These are phyloP conservation scores for Petrolisthes cinctipes DNA, from an alignment of 2,888 invertebrate species.

Conservation along the genomic window DNA sequence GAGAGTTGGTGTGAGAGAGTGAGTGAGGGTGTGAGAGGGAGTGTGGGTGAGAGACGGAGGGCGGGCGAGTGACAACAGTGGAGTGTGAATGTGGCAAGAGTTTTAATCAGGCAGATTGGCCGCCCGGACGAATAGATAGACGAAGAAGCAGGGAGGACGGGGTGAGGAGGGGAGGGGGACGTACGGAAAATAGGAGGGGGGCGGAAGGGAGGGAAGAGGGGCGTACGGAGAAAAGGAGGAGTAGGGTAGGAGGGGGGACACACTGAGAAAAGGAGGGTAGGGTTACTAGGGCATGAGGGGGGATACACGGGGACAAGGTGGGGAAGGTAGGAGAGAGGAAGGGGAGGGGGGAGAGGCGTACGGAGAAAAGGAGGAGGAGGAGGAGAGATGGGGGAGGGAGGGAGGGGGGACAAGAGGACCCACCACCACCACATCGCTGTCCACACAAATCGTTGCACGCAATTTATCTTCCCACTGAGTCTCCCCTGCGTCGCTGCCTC, in stretches of 20 bases:
- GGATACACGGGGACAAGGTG: too few relatives aligned
- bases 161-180: not conserved
- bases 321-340: not conserved
- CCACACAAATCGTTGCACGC: conserved; percentile 59
- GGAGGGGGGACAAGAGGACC: not conserved
- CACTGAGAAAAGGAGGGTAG: too few relatives aligned
- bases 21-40: not conserved
- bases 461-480: conserved; percentile 48
- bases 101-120: conserved; percentile 29
- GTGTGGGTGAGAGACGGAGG: not conserved
- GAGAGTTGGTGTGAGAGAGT: not conserved
- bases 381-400: not conserved
- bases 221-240: not conserved
- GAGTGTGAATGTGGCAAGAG: conserved; percentile 8
- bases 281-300: too few relatives aligned
- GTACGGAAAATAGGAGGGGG: not conserved
- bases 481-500: not conserved
- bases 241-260: not conserved
- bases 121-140: too few relatives aligned
- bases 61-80: not conserved
- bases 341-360: conserved; percentile 1
- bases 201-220: not conserved
- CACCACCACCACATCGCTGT: conserved; percentile 34
- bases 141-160: not conserved
- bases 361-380: not conserved